A percentile compares a stretch with the other conserved stretches of the same genome.
Conservation (phyloP, 2,113 vertebrate genomes). For the Litocranius walleri region DNA sequence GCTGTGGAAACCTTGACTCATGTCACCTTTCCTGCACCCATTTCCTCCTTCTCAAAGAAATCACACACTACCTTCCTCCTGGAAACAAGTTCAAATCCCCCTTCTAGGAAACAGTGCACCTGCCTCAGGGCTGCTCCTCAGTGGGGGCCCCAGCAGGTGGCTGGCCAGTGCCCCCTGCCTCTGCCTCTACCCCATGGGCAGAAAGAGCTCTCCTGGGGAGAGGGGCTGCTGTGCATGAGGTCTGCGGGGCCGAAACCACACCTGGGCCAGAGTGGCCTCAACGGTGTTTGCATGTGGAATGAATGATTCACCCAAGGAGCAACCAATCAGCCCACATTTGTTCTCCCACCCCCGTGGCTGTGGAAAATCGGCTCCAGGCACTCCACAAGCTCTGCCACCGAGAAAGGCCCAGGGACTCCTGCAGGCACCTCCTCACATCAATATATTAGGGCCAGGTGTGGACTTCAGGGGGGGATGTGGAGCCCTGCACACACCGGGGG, state of each 20-base stretch:
- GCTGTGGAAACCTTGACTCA: not conserved
- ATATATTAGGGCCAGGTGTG: not conserved
- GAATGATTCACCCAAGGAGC: not conserved
- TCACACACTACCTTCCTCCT: not conserved
- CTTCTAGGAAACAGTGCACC: not conserved
- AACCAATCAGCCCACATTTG: too few relatives aligned
- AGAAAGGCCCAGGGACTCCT: not conserved
- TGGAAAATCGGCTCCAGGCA: not conserved
- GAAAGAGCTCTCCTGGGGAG: not conserved
- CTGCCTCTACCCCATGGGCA: not conserved
- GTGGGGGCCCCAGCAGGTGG: not conserved
- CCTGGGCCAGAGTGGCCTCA: not conserved
- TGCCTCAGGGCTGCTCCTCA: not conserved
- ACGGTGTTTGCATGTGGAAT: rapidly evolving
- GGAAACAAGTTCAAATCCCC: not conserved
- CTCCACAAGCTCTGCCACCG: not conserved
- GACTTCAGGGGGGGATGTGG: not conserved
- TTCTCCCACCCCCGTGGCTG: not conserved
- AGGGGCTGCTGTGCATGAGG: not conserved
- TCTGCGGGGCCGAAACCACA: not conserved
- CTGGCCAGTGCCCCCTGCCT: not conserved
- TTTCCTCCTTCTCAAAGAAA: not conserved
- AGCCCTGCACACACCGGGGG: too few relatives aligned
- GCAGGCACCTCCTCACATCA: not conserved
- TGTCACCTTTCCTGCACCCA: not conserved